Percentiles rank a stretch among this genome's conserved stretches.
These are phyloP conservation scores for Ammodramus savannarum DNA, from an alignment of 2,113 vertebrate genomes.

Conservation along the genomic window DNA sequence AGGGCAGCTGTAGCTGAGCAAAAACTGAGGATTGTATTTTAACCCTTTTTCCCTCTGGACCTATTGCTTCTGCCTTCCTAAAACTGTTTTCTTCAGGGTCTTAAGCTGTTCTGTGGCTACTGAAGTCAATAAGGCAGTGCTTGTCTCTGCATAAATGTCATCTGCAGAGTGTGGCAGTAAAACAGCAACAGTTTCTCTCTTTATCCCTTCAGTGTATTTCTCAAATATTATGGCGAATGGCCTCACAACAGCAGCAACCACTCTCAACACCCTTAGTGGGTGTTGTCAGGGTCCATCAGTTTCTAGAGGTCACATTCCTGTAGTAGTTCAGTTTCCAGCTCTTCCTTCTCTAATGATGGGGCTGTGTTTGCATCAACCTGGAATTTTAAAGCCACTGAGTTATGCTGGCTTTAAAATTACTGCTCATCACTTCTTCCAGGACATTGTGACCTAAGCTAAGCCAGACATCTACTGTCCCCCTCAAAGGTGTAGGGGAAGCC, in stretches of 20 bases:
- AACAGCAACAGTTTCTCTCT: background rate
- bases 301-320: background rate
- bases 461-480: background rate
- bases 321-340: background rate
- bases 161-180: background rate
- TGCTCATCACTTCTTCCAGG: background rate
- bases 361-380: background rate
- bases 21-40: background rate
- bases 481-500: accelerated
- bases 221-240: background rate
- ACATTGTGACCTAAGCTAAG: background rate
- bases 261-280: background rate
- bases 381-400: background rate
- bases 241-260: background rate
- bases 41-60: background rate
- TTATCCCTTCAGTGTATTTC: background rate
- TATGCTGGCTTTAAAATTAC: background rate
- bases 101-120: background rate
- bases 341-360: background rate
- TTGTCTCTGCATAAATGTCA: background rate
- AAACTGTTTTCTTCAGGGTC: background rate
- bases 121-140: background rate
- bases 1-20: background rate
- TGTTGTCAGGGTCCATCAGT: background rate
- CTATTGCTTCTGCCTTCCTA: background rate